Base-by-base conservation (phyloP, 2,797 vertebrate species). In the Adelosebastes latens region DNA sequence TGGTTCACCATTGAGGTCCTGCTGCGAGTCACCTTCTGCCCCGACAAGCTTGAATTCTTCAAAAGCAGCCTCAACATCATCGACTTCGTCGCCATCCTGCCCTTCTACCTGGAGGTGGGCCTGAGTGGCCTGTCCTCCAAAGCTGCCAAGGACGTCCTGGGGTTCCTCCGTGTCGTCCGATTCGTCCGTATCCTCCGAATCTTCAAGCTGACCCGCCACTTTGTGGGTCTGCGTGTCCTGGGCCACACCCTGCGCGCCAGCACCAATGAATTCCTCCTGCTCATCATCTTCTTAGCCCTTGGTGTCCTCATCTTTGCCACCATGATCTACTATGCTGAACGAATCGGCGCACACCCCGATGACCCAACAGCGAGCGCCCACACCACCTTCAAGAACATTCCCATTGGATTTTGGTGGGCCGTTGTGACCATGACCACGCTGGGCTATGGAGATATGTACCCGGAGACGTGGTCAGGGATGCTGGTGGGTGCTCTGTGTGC, bases 1-100 rank as follows among this genome's bases (percentile, higher is more conserved):
- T 99, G 99, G 99, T 99, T 99, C 95, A 99, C 99, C 90, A 97
- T 99, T 25, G 99, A 99, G 93, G 99, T 99, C 87, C 94, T 99
- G 87, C 97, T 99, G 90, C 96, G 99, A 68, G 97, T 99, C 77
- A 94, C 97, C 92, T 99, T 99, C 96, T 99, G 98, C 93, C 99
- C 99, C 20, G 97, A 98, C 95, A 99, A 99, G 93, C 92, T 96
- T 8, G 98, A 99, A 89, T 99, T 99, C 96, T 97, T 99, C 96
- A 99, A 98, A 95, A 99, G 98, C 93, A 93, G 96, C 72, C 97
- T 99, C 92, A 99, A 99, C 95, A 99, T 99, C 96, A 99, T 99
- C 88, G 99, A 99, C 96, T 99, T 99, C 85, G 97, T 99, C 89
- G 98, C 98, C 94, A 98, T 99, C 95, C 95, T 99, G 90, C 99